Evolutionary conservation across 1,140 invertebrate species (phyloP).

Genomic region (Drosophila varians): DNA sequence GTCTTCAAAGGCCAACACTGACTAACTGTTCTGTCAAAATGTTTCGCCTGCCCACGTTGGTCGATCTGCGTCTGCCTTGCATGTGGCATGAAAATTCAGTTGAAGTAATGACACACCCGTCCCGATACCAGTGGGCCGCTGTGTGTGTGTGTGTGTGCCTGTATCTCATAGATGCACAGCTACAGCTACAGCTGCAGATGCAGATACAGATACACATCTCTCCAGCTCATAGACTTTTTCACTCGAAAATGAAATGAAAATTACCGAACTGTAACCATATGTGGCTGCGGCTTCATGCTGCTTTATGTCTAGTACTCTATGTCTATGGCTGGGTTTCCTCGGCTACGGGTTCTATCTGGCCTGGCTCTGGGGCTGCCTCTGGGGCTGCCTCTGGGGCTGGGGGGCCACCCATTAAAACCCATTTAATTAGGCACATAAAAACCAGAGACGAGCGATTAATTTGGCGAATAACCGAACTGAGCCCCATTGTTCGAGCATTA

Average conservation of each 20-base stretch:
- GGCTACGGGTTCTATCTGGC: constrained; percentile 9
- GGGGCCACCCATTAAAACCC: constrained; percentile 43
- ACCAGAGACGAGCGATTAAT: constrained; percentile 41
- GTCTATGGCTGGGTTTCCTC: too few species aligned
- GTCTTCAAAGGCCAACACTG: constrained; percentile 60
- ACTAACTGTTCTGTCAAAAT: constrained; percentile 78
- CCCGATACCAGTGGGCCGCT: constrained; percentile 53
- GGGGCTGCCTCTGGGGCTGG: too few species aligned
- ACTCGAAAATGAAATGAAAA: constrained; percentile 73
- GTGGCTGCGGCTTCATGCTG: constrained; percentile 52
- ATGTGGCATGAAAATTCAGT: constrained; percentile 77
- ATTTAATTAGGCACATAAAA: constrained; percentile 61
- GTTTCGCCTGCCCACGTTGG: constrained; percentile 67
- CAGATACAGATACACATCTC: constrained; percentile 60
- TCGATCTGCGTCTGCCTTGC: constrained; percentile 42
- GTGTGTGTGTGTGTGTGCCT: constrained; percentile 22
- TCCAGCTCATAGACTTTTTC: constrained; percentile 56
- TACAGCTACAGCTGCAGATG: constrained; percentile 7
- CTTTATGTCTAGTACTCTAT: constrained; percentile 56
- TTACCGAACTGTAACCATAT: constrained; percentile 78
- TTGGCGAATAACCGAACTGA: constrained; percentile 53
- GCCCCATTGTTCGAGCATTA: constrained; percentile 44
- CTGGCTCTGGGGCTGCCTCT: too few species aligned
- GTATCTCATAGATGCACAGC: constrained; percentile 26
- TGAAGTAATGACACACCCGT: constrained; percentile 80